phyloP scores from a whole-genome alignment of 1,140 invertebrate species.

The Muscidifurax raptorellus region DNA sequence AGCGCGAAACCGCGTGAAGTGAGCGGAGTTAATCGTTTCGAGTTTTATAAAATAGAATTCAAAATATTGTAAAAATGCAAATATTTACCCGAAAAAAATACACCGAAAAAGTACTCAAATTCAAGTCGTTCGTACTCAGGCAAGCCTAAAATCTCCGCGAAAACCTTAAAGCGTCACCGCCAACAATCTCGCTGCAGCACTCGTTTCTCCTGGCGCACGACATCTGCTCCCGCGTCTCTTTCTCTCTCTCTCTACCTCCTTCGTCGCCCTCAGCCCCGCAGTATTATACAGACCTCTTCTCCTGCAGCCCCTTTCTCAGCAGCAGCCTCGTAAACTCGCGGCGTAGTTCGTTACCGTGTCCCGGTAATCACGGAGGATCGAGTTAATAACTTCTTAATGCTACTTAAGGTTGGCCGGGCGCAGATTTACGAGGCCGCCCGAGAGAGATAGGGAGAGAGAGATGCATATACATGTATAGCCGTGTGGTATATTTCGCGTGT shows the following conservation, averaged over 20 bases:
- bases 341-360: conserved; percentile 42
- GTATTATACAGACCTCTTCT: not conserved
- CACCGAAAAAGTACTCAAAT: no score
- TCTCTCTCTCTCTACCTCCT: not conserved
- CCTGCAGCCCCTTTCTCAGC: not conserved
- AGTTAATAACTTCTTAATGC: conserved; percentile 63
- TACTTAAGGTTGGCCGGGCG: conserved; percentile 58
- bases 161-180: not conserved
- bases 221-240: not conserved
- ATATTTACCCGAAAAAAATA: no score
- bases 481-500: not conserved
- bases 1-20: no score
- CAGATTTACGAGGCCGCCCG: conserved; percentile 51
- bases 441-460: not conserved
- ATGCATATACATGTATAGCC: not conserved
- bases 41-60: no score
- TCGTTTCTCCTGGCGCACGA: not conserved
- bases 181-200: not conserved
- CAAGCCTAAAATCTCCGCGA: no score
- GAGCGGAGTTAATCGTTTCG: no score
- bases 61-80: no score
- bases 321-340: conserved; percentile 38
- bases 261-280: not conserved
- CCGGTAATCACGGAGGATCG: conserved; percentile 39
- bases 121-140: no score